Evolutionary conservation across 2,888 invertebrate species (phyloP).

Genomic region (Allophyes oxyacanthae): DNA sequence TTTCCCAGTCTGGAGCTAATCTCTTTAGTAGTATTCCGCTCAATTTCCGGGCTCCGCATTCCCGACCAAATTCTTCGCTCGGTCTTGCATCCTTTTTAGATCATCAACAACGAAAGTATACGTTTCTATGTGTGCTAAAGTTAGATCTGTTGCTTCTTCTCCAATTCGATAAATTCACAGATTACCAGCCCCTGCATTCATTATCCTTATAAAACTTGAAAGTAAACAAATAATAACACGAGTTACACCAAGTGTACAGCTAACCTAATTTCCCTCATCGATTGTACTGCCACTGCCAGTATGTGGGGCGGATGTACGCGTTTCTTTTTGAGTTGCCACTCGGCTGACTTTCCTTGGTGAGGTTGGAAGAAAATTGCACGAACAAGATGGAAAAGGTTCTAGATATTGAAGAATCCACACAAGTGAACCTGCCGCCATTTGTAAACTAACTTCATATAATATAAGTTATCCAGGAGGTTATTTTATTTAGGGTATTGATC

Average conservation of each 20-base stretch:
- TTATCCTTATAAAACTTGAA: conserved; percentile 24
- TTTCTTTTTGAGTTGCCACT: conserved; percentile 54
- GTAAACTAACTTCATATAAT: too few relatives aligned
- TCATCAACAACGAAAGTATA: too few relatives aligned
- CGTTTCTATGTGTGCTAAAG: too few relatives aligned
- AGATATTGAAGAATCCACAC: not conserved
- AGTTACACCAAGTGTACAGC: conserved; percentile 47
- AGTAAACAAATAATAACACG: conserved; percentile 29
- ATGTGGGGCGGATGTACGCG: conserved; percentile 65
- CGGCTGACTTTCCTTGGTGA: conserved; percentile 29
- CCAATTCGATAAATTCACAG: conserved; percentile 4
- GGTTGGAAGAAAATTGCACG: conserved; percentile 5
- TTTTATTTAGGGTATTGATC: too few relatives aligned
- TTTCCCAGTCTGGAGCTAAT: too few relatives aligned
- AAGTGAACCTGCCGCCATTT: too few relatives aligned
- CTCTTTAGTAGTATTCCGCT: too few relatives aligned
- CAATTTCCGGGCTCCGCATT: too few relatives aligned
- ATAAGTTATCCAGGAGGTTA: too few relatives aligned
- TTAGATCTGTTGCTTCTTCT: too few relatives aligned
- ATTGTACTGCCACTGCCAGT: conserved; percentile 53
- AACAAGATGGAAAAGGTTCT: not conserved
- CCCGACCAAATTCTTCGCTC: too few relatives aligned
- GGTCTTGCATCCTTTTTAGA: too few relatives aligned
- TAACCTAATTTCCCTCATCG: conserved; percentile 72
- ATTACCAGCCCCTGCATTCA: conserved; percentile 1